Evolutionary conservation across 1,140 invertebrate species (phyloP).

Genomic region (Centruroides vittatus): DNA sequence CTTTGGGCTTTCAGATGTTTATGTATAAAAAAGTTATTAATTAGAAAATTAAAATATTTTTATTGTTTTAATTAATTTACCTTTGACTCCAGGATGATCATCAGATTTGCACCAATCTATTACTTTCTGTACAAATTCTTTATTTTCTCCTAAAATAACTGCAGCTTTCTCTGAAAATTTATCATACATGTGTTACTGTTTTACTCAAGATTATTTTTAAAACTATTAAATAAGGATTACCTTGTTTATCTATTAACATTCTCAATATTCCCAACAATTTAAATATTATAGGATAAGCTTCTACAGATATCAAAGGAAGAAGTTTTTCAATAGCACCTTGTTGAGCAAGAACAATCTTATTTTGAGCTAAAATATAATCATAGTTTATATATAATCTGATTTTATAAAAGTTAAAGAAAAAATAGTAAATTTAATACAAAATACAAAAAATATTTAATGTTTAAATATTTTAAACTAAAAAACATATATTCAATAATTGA

Average conservation of each 20-base stretch:
- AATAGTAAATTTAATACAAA: too few species aligned
- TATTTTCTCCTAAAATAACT: slow-evolving; percentile 38
- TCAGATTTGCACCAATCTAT: slow-evolving; percentile 64
- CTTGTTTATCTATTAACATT: slow-evolving; percentile 69
- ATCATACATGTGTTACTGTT: too few species aligned
- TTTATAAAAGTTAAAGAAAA: too few species aligned
- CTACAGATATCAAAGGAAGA: slow-evolving; percentile 52
- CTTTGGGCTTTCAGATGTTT: too few species aligned
- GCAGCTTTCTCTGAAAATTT: slow-evolving; percentile 43
- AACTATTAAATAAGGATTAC: slow-evolving; percentile 22
- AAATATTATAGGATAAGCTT: slow-evolving; percentile 64
- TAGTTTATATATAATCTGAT: too few species aligned
- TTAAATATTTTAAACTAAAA: too few species aligned
- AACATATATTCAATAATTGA: too few species aligned
- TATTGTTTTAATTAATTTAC: slow-evolving; percentile 14
- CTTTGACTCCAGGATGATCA: slow-evolving; percentile 63
- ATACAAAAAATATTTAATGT: too few species aligned
- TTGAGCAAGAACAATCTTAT: slow-evolving; percentile 55
- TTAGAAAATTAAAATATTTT: background rate
- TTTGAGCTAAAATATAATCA: slow-evolving; percentile 29
- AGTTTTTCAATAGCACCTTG: slow-evolving; percentile 52
- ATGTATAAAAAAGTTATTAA: background rate
- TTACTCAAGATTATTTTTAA: too few species aligned
- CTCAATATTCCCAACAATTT: slow-evolving; percentile 70
- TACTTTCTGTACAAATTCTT: slow-evolving; percentile 43